Conservation (phyloP, 2,888 invertebrate species). For the Rugalucina vietnamica region DNA sequence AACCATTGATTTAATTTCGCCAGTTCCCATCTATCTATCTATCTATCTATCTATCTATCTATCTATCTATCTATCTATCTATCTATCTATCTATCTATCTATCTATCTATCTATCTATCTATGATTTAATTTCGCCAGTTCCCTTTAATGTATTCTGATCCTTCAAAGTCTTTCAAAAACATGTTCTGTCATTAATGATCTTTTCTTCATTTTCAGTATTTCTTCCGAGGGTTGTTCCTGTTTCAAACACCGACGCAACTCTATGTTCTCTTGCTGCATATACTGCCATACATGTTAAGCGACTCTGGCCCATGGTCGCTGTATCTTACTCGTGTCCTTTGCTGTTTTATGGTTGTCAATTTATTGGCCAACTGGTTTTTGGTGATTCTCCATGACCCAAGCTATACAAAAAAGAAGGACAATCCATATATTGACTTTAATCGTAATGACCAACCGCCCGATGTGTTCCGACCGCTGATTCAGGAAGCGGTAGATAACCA, state of each 20-base stretch:
- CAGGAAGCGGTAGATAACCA: background rate
- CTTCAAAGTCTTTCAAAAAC: too few relatives aligned
- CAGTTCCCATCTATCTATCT: too few relatives aligned
- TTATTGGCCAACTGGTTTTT: constrained; percentile 67
- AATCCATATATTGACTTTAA: constrained; percentile 34
- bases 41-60: too few relatives aligned
- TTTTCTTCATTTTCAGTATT: constrained; percentile 41
- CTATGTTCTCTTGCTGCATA: constrained; percentile 60
- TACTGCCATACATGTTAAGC: constrained; percentile 65
- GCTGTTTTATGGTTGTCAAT: constrained; percentile 60
- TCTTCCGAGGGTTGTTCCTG: constrained; percentile 51
- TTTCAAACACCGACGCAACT: constrained; percentile 65
- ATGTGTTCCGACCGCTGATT: constrained; percentile 36
- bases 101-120: too few relatives aligned
- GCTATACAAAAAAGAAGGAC: constrained; percentile 43
- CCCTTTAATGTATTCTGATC: too few relatives aligned
- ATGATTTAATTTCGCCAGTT: too few relatives aligned
- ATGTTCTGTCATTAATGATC: too few relatives aligned
- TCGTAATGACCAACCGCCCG: constrained; percentile 39
- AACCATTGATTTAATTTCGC: too few relatives aligned
- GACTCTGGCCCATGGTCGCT: constrained; percentile 56
- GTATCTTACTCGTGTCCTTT: constrained; percentile 67
- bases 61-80: too few relatives aligned
- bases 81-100: too few relatives aligned
- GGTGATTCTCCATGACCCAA: constrained; percentile 60